Conservation (phyloP, 2,888 invertebrate genomes). For the Agrochola circellaris region DNA sequence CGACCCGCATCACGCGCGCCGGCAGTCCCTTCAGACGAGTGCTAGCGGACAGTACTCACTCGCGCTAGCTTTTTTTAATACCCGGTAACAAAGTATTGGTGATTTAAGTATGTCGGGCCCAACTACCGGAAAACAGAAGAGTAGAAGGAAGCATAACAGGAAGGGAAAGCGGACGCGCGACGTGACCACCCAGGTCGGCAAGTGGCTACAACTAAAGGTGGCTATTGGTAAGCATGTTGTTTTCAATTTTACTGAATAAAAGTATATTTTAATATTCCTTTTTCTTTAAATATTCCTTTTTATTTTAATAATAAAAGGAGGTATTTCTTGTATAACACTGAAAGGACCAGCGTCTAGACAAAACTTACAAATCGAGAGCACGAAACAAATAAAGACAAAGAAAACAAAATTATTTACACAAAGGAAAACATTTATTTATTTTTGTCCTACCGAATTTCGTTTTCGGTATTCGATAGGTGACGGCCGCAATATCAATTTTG, state of each 20-base stretch:
- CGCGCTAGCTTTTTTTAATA: neutral
- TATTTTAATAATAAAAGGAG: neutral
- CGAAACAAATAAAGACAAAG: neutral
- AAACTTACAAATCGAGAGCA: neutral
- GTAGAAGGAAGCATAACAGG: neutral
- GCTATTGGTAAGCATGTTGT: conserved; percentile 7
- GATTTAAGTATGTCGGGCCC: neutral
- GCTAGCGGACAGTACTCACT: neutral
- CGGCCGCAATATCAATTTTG: neutral
- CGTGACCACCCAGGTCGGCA: neutral
- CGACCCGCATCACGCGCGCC: neutral
- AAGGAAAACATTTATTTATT: neutral
- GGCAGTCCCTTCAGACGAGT: neutral
- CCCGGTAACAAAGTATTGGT: neutral
- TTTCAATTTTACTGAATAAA: neutral
- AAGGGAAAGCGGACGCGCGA: neutral
- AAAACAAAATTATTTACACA: neutral
- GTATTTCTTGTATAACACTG: neutral
- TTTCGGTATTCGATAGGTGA: neutral
- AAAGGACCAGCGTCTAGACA: no score
- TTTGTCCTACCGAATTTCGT: neutral
- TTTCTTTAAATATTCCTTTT: neutral
- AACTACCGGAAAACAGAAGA: neutral
- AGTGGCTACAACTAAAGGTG: neutral
- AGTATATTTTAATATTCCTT: no score